Base-by-base conservation (phyloP, 2,888 invertebrate species). In the Nasonovia ribisnigri region DNA sequence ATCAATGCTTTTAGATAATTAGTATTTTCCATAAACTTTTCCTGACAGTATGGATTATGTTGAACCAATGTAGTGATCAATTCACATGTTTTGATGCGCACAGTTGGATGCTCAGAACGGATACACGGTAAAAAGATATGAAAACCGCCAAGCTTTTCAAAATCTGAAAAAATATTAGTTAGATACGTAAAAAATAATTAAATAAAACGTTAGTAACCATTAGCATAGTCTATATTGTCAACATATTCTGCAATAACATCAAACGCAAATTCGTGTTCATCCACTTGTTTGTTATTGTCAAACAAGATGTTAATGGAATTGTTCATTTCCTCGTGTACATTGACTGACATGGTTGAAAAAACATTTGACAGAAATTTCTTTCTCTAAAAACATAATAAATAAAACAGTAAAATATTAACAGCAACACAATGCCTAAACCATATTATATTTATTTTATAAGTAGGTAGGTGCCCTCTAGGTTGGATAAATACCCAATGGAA, bases 21-120 rank as follows among this genome's bases (percentile, higher is more conserved):
- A 89, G 96, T 96, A 94, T 97, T 97, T 11, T 98, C 95, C n/a
- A 97, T 97, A 10, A 93, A 93, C 86, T 96, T 96, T 51, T 97
- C 96, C 95, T 99, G 99, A 95, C 98, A 98, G 95, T 97, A 97
- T 0, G 97, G 97, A 96, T 99, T 98, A 96, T 99, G 98, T 96
- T 99, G 99, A 67, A 97, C 97, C 94, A 98, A 95, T 95, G 97
- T 97, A 0, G 97, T 98, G 5, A 99, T 96, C 29, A 98, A 96
- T 54, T 97, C 96, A 26, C 97, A 97, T 4, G 97, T 97, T 84
- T 96, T 96, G 94, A 97, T 96, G 67, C 97, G 96, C 0, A 99
- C 96, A 42, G 96, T 96, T 0, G 96, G 95, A 95, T 97, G 97
- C 11, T 96, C 96, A 51, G 97, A 97, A 94, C 97, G 96, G 54